Evolutionary conservation across 2,113 vertebrate genomes (phyloP).

Genomic region (Mobula birostris): DNA sequence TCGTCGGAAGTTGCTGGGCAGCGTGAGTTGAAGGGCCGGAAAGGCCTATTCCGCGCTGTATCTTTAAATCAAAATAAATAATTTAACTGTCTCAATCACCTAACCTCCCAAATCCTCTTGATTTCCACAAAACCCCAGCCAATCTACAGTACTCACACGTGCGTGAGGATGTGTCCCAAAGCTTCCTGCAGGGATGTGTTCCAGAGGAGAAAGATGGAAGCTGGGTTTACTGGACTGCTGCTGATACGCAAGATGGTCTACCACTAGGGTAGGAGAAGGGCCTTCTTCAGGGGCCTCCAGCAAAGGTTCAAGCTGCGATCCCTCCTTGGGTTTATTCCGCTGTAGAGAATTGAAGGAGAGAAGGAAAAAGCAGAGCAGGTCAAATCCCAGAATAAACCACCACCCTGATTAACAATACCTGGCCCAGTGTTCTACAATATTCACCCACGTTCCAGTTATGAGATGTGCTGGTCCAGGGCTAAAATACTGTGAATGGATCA

Average conservation of each 20-base stretch:
- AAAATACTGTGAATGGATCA: no score
- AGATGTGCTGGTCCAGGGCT: no score
- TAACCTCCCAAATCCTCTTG: no score
- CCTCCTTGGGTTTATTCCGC: background rate
- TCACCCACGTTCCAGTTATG: background rate
- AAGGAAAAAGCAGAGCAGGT: background rate
- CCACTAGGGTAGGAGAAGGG: conserved; percentile 7
- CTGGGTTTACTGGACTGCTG: conserved; percentile 6
- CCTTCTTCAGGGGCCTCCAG: background rate
- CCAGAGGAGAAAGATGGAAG: conserved; percentile 39
- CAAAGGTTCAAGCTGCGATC: background rate
- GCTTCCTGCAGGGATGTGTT: conserved; percentile 33
- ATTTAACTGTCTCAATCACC: background rate
- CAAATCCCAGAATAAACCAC: background rate
- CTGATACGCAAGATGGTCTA: background rate
- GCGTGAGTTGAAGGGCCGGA: no score
- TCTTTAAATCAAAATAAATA: background rate
- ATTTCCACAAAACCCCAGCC: background rate
- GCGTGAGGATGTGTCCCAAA: conserved; percentile 1
- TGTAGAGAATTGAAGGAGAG: background rate
- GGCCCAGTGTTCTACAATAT: background rate
- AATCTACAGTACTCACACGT: conserved; percentile 41
- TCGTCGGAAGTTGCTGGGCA: no score
- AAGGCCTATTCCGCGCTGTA: no score
- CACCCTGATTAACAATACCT: background rate